Conservation (phyloP, 2,888 invertebrate species). For the Cabera pusaria region DNA sequence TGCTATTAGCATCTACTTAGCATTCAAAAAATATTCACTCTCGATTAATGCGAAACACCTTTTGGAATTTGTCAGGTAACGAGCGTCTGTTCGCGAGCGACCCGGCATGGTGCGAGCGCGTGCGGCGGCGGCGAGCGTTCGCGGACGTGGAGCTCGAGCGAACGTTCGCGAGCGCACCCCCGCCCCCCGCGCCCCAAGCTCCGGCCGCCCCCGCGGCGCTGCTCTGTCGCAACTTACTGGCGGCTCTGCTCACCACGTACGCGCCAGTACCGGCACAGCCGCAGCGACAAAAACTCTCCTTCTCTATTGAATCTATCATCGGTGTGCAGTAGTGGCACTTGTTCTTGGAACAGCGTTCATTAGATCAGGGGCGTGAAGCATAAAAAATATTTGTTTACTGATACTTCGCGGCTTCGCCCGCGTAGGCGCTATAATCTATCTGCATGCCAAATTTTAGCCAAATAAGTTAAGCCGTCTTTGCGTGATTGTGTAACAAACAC, state of each 20-base stretch:
- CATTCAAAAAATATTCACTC: too few species aligned
- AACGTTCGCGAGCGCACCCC: conserved; percentile 25
- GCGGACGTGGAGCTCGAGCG: conserved; percentile 88
- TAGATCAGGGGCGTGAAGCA: too few species aligned
- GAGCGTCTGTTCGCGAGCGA: conserved; percentile 50
- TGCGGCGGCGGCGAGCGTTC: conserved; percentile 83
- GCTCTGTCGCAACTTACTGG: conserved; percentile 78
- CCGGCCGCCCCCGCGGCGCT: conserved; percentile 51
- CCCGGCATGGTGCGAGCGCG: conserved; percentile 79
- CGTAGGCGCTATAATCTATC: too few species aligned
- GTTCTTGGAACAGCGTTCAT: too few species aligned
- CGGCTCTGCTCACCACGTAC: conserved; percentile 67
- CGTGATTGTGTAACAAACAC: too few species aligned
- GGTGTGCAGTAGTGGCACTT: conserved; percentile 71
- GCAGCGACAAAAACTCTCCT: conserved; percentile 74
- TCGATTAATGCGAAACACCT: too few species aligned
- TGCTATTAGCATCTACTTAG: too few species aligned
- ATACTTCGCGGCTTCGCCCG: too few species aligned
- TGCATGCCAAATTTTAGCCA: too few species aligned
- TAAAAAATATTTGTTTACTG: too few species aligned
- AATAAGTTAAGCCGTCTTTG: too few species aligned
- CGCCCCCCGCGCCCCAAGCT: conserved; percentile 31
- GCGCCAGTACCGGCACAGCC: conserved; percentile 55
- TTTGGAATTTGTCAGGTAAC: conserved; percentile 43
- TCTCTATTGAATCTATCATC: conserved; percentile 88